A percentile compares a stretch with the other conserved stretches of the same genome.
Conservation (phyloP, 2,113 vertebrate genomes). For the Furnarius figulus region DNA sequence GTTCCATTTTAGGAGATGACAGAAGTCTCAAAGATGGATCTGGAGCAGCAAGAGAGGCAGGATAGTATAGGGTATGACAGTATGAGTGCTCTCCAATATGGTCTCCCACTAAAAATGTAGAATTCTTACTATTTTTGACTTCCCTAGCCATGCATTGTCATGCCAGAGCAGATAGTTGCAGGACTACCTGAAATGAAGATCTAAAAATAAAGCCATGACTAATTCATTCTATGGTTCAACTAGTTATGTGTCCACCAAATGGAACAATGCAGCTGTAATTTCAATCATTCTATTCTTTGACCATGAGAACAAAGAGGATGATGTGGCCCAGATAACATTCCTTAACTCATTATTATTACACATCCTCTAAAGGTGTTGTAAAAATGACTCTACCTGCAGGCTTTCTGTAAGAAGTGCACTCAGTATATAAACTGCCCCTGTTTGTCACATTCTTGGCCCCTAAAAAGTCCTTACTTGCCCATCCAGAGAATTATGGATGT, state of each 20-base stretch:
- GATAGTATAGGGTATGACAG: not conserved
- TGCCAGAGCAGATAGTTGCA: not conserved
- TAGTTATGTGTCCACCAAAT: not conserved
- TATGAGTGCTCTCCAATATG: not conserved
- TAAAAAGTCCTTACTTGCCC: not conserved
- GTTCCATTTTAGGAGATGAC: not conserved
- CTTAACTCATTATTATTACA: not conserved
- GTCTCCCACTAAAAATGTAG: not conserved
- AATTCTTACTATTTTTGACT: conserved; percentile 30
- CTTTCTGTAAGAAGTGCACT: not conserved
- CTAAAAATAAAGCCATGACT: conserved; percentile 42
- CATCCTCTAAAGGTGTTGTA: not conserved
- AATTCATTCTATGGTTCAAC: conserved; percentile 1
- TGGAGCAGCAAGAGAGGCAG: not conserved
- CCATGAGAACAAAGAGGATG: not conserved
- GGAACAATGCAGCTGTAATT: not conserved
- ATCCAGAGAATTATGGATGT: not conserved
- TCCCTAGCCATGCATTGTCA: not conserved
- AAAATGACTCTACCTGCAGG: not conserved
- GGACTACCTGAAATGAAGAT: conserved; percentile 22
- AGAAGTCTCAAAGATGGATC: not conserved
- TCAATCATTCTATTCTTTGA: conserved; percentile 17
- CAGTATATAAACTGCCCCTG: not conserved
- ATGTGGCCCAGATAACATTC: not conserved
- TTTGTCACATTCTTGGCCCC: not conserved